Evolutionary conservation across 2,113 vertebrate species (phyloP), one percentile per base, ranked within the genome.

Genomic region (Engystomops pustulosus): DNA sequence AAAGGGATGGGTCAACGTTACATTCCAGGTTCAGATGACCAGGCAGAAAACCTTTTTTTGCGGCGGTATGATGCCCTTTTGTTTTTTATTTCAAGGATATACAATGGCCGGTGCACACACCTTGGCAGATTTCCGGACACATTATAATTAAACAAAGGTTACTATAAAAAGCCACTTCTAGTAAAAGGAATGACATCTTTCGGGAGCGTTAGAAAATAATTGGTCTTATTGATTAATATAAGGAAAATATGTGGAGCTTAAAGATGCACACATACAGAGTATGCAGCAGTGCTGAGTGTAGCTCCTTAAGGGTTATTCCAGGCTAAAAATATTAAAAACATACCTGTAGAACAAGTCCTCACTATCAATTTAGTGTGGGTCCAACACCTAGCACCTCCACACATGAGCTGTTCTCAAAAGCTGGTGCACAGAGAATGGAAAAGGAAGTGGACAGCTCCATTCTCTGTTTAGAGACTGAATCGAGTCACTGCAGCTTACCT

Each of bases 61-160:
- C 2, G 45, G 32, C 32, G 17, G 32, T 27, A 6, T 10, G 49
- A n/a, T 77, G 51, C 30, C 32, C 53, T 36, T 78, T 53, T 74
- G 71, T 34, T 53, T 5, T n/a, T 10, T 15, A 41, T 77, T 58
- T 36, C 18, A 38, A 41, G 34, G 25, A 23, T 45, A 32, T 47
- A 47, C 70, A 74, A 74, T 74, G 25, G 15, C 70, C 70, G 70
- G 70, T 60, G 75, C 53, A 60, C 75, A 78, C 51, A 78, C 51
- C 75, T 60, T 78, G 75, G 51, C 75, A 41, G 51, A 78, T 60
- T 78, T 78, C 75, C 51, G 45, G 51, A 27, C 51, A 25, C 6
- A 60, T 41, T 60, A 15, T 25, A 14, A 78, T 23, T 25, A 58
- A 78, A 78, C 75, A 78, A 78, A 78, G 41, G n/a, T 60, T 60